These are phyloP conservation scores for Engraulis encrasicolus DNA, from an alignment of 2,113 vertebrate genomes.

Conservation along the genomic window DNA sequence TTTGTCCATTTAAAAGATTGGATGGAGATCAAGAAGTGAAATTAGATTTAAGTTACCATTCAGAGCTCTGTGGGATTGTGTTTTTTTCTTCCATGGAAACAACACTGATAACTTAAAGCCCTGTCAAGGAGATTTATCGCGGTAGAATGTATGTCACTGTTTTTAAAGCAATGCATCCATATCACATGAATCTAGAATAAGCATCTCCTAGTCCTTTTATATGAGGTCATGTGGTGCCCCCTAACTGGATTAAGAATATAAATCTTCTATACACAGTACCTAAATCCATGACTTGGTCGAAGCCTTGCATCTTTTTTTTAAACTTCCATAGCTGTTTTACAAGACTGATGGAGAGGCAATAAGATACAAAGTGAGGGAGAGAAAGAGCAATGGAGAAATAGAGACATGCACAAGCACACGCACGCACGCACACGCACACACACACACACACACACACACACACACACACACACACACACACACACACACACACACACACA, in stretches of 20 bases:
- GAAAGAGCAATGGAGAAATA: no score
- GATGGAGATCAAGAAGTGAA: not conserved
- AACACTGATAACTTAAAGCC: not conserved
- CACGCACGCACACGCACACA: no score
- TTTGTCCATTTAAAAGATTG: conserved; percentile 12
- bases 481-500: no score
- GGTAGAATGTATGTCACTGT: not conserved
- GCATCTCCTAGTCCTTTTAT: not conserved
- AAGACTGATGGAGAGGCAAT: not conserved
- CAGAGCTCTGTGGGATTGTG: conserved; percentile 8
- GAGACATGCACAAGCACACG: no score
- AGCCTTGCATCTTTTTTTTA: not conserved
- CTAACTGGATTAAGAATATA: conserved; percentile 19
- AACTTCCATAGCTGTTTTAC: not conserved
- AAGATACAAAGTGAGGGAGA: not conserved
- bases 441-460: no score
- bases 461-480: no score
- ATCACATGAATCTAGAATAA: conserved; percentile 13
- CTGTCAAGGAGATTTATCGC: not conserved
- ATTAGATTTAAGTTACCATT: conserved; percentile 19
- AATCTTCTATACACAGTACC: not conserved
- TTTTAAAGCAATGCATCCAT: conserved; percentile 8
- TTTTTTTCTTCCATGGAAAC: conserved; percentile 11
- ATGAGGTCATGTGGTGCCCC: not conserved
- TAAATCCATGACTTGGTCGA: not conserved